These are phyloP conservation scores for Volucella zonaria DNA, from an alignment of 2,888 invertebrate species.

Conservation along the genomic window DNA sequence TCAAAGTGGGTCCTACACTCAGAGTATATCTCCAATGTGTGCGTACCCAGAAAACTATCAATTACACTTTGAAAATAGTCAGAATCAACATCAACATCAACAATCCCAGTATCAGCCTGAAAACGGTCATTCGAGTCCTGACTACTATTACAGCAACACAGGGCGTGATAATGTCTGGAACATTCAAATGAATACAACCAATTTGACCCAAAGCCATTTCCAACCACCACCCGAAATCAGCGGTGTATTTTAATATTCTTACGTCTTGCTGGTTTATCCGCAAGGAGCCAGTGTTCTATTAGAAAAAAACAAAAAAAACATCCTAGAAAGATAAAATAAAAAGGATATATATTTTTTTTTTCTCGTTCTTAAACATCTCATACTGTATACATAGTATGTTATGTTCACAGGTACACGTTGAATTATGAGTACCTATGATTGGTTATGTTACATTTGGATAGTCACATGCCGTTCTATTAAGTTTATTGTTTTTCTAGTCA, in stretches of 20 bases:
- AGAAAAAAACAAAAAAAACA: no score
- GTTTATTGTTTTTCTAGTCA: slow-evolving; percentile 70
- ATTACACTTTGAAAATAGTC: slow-evolving; percentile 46
- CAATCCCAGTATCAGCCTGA: slow-evolving; percentile 74
- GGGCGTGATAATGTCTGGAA: slow-evolving; percentile 81
- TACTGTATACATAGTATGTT: no score
- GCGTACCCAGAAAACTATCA: slow-evolving; percentile 51
- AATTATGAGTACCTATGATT: slow-evolving; percentile 43
- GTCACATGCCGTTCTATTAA: slow-evolving; percentile 52
- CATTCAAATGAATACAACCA: slow-evolving; percentile 79
- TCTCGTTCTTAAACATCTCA: no score
- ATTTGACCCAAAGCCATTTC: slow-evolving; percentile 54
- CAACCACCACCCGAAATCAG: slow-evolving; percentile 45
- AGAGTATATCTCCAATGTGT: slow-evolving; percentile 51
- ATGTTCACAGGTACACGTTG: no score
- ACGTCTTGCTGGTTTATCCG: background rate
- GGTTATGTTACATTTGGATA: slow-evolving; percentile 29
- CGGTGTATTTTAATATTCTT: slow-evolving; percentile 46
- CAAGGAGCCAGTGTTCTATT: no score
- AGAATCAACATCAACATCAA: slow-evolving; percentile 63
- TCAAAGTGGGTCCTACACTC: slow-evolving; percentile 44
- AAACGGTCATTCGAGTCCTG: slow-evolving; percentile 76
- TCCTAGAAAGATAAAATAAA: no score
- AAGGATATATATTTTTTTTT: no score
- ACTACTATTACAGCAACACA: slow-evolving; percentile 81